Evolutionary conservation across 1,140 invertebrate species (phyloP), one percentile per base, ranked within the genome.

Genomic region (Drosophila orosa): DNA sequence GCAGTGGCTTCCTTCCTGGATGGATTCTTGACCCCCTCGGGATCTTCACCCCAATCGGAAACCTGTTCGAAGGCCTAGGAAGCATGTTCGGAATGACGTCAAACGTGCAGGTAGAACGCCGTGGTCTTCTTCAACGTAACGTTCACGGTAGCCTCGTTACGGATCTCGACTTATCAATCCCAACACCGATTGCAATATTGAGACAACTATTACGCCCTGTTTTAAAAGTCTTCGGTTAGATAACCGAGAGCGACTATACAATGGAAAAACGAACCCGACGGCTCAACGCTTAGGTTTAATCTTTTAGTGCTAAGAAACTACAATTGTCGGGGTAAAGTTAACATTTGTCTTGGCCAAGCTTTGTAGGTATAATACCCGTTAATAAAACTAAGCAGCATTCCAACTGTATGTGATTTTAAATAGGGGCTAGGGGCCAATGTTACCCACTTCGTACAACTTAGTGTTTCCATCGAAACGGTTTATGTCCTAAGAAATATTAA

Each of bases 341-440:
- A 19, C 44, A 73, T 31, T 42, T 69, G 65, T 60, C 55, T 60
- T 52, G 69, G 69, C 55, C 68, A 73, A 74, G 71, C 54, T 25
- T 48, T 73, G 40, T 55, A 62, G 50, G 29, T 55, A 10, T 54
- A 74, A 33, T 57, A 71, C 48, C 65, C 22, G 22, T 40, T 40
- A 75, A 75, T 65, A 74, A 66, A 74, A 35, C 10, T 74, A 74
- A 75, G 50, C 33, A 65, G 71, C 71, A 63, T 75, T 74, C 58
- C 57, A 63, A 57, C 37, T 12, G 6, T 19, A 31, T n/a, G 9
- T 17, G 10, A 5, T 24, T 31, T 47, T 31, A n/a, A 57, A 47
- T n/a, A 1, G 33, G 8, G 5, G 9, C 12, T 2, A 19, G 5
- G 17, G 35, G 45, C 8, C 5, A 48, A 27, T 48, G 15, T 8